phyloP scores from a whole-genome alignment of 2,797 vertebrate genomes.

The Buceros bicornis region DNA sequence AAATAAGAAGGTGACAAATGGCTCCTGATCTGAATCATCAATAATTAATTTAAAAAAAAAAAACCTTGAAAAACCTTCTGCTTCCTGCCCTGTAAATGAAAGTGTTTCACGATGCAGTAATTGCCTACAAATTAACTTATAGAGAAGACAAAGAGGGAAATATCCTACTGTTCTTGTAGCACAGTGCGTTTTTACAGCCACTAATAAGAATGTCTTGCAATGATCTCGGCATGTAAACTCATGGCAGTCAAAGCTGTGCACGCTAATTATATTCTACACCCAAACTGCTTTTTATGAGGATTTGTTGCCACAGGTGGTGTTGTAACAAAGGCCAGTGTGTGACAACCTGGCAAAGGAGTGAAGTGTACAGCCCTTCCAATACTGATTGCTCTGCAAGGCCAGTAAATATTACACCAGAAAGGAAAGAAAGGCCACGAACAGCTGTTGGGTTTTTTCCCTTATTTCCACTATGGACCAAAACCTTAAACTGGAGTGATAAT shows the following conservation, averaged over 20 bases:
- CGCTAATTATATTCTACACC: not conserved
- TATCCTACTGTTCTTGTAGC: conserved; percentile 3
- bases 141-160: conserved; percentile 46
- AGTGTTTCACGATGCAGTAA: conserved; percentile 65
- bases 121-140: conserved; percentile 76
- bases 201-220: not conserved
- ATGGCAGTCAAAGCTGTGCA: not conserved
- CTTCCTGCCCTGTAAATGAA: conserved; percentile 75
- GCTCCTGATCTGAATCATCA: conserved; percentile 68
- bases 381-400: not conserved
- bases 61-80: not conserved
- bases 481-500: not conserved
- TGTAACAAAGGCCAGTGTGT: not conserved
- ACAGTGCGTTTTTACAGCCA: not conserved
- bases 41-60: conserved; percentile 67
- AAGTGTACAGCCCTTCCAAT: not conserved
- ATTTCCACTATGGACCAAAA: not conserved
- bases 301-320: not conserved
- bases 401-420: not conserved
- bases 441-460: not conserved
- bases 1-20: conserved; percentile 69
- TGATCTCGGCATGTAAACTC: not conserved
- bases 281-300: not conserved
- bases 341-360: not conserved
- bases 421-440: not conserved